Base-by-base conservation (phyloP, 1,140 invertebrate genomes). In the Melitaea cinxia region DNA sequence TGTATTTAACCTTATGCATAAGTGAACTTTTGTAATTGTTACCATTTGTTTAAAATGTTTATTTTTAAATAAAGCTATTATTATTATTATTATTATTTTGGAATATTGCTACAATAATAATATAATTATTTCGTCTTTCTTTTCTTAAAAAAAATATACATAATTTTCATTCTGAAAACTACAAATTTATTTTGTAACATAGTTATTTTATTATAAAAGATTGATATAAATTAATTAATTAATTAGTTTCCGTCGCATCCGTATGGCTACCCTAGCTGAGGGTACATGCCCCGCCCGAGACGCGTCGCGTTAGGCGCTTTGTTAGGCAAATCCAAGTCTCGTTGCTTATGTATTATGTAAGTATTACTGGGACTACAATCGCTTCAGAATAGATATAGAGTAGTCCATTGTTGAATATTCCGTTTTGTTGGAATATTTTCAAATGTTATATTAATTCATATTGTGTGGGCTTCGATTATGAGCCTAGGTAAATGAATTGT, bases 241-340 rank as follows among this genome's bases (percentile, higher is more conserved):
- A 10, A 47, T 9, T 47, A 2, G 7, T 21, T 19, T 21, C 14
- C 24, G 30, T 30, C 14, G 23, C 14, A 2, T 17, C 23, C 0
- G 10, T 28, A 59, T 73, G 54, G 70, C 30, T 28, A 69, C 75
- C 70, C 42, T 70, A 79, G 12, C 26, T 6, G 45, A 61, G 72
- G 63, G 65, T 69, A 59, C 39, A 54, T 58, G 59, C 58, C 67
- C 60, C 72, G 68, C 68, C 65, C 72, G 75, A 78, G 78, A 82
- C 78, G 76, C 69, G 71, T 55, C 74, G 78, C 74, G 78, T 79
- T 66, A 71, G 74, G 68, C 65, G 71, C 79, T 77, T 83, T 83
- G 81, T 82, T 65, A 83, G 65, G 74, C 74, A 83, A 83, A 83
- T 83, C 79, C 75, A 71, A 78, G 69, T 77, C 73, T 70, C 71